Evolutionary conservation across 2,888 invertebrate genomes (phyloP), one percentile per base, ranked within the genome.

Genomic region (Clanis bilineata): DNA sequence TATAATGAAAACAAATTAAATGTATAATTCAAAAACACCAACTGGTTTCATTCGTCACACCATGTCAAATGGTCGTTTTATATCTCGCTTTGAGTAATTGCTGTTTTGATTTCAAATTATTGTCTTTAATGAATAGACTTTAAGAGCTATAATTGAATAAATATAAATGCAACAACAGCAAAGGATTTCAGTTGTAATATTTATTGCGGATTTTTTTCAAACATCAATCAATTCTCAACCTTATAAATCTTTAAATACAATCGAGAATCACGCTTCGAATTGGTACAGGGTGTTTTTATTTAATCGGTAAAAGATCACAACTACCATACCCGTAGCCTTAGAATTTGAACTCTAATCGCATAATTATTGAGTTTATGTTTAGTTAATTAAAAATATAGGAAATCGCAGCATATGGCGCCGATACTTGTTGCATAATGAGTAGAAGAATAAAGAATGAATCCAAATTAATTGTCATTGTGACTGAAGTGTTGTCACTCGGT

Each of bases 1-100:
- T 79, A 86, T 79, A 88, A 86, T 82, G 80, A 77, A 89, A 88
- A 88, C 88, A 88, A 89, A 90, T 90, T 89, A 88, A 90, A 90
- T 85, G 85, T 88, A 85, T 86, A 84, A 89, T 90, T 88, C 86
- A 86, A 83, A 81, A 69, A 79, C 70, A 81, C 85, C 88, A 89
- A 89, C 88, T 86, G 89, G 77, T 73, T 75, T 62, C 61, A 82
- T 87, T 86, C 80, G 87, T 76, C 80, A 83, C 84, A 79, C 82
- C 71, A 65, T 74, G 72, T 74, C 77, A 71, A 78, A 68, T 65
- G 60, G 60, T 72, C 63, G 69, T 65, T 65, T 69, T 57, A 57
- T 57, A 18, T 28, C 28, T 43, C 10, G 28, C 43, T 28, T 25
- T 25, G 39, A 7, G 3, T 3, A 18, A 10, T 6, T 41, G 18